Conservation (phyloP, 2,797 vertebrate species). For the Uromys caudimaculatus region DNA sequence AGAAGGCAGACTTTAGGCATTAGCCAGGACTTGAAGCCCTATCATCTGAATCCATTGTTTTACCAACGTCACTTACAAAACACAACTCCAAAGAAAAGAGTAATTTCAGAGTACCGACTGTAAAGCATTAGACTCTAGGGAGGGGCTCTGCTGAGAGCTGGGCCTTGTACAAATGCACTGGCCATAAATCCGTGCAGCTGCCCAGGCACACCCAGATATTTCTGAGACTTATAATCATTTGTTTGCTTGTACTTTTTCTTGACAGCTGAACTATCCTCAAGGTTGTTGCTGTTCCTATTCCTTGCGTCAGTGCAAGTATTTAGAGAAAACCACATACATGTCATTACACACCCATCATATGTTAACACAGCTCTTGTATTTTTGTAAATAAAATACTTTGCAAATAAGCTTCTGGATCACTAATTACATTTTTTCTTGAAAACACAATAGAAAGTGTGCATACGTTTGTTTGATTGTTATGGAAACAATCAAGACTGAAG, state of each 20-base stretch:
- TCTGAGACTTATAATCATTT: neutral
- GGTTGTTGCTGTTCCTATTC: neutral
- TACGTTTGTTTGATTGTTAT: constrained; percentile 47
- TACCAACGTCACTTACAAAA: neutral
- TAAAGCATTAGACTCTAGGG: constrained; percentile 37
- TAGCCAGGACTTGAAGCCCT: neutral
- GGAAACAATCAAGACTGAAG: neutral
- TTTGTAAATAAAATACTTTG: constrained; percentile 40
- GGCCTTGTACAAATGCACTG: neutral
- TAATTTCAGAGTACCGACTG: neutral
- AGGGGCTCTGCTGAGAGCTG: neutral
- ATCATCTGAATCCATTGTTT: neutral
- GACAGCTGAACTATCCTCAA: neutral
- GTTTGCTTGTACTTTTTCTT: neutral
- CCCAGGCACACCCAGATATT: neutral
- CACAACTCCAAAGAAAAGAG: neutral
- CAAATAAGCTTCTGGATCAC: constrained; percentile 21
- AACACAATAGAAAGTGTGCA: neutral
- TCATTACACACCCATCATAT: neutral
- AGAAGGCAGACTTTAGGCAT: neutral
- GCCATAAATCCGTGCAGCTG: neutral
- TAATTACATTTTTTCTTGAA: constrained; percentile 25
- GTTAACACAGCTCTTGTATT: constrained; percentile 1
- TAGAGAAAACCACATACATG: neutral
- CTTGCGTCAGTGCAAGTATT: neutral